A percentile compares a stretch with the other conserved stretches of the same genome.
Conservation (phyloP, 2,797 vertebrate genomes). For the Microcaecilia unicolor region DNA sequence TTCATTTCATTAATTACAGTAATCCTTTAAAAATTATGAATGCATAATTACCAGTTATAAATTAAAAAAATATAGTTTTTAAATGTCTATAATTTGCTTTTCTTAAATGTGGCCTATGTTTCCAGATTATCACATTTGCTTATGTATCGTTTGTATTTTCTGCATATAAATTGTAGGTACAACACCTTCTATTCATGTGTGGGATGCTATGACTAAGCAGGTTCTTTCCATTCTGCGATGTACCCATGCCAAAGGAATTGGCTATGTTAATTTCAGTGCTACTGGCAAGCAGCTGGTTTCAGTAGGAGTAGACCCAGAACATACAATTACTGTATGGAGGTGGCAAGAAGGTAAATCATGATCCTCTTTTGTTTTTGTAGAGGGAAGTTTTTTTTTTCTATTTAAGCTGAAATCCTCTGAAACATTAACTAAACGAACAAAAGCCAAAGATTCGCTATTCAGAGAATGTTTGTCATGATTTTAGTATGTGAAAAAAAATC, state of each 20-base stretch:
- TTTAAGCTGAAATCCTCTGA: too few relatives aligned
- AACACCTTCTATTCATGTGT: conserved; percentile 84
- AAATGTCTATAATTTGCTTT: too few relatives aligned
- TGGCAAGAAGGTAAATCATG: conserved; percentile 84
- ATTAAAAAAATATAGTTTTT: conserved; percentile 3
- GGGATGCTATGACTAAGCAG: conserved; percentile 91
- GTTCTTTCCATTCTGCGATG: conserved; percentile 88
- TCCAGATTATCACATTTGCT: too few relatives aligned
- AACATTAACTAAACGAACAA: too few relatives aligned
- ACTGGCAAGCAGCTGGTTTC: conserved; percentile 91
- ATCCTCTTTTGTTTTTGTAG: not conserved
- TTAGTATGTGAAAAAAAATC: rapidly evolving
- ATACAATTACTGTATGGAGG: conserved; percentile 88
- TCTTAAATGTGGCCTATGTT: too few relatives aligned
- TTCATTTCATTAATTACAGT: conserved; percentile 10
- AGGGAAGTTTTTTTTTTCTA: rapidly evolving
- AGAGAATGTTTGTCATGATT: too few relatives aligned
- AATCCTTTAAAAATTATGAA: conserved; percentile 11
- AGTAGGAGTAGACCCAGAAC: conserved; percentile 85
- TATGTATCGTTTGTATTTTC: not conserved
- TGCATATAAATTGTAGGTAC: conserved; percentile 66
- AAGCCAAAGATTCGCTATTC: not conserved
- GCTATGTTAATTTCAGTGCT: conserved; percentile 89
- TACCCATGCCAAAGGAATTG: conserved; percentile 83
- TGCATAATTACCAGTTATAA: not conserved